Conservation (phyloP, 2,888 invertebrate species). For the Gymnocheta viridis region DNA sequence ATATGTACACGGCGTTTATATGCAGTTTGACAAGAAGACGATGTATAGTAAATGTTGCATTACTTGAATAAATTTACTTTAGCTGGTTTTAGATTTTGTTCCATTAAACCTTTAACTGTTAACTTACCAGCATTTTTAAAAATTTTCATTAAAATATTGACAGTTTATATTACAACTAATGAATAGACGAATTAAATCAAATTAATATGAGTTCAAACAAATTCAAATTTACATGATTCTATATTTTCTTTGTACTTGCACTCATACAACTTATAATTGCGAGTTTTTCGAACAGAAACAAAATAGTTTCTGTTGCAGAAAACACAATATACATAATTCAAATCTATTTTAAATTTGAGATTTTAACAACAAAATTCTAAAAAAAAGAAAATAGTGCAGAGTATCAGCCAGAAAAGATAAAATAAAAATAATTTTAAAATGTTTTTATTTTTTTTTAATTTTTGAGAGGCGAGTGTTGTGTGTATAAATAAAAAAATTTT, state of each 20-base stretch:
- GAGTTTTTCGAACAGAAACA: constrained; percentile 8
- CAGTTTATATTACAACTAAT: constrained; percentile 20
- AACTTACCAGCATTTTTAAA: neutral
- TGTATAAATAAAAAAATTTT: constrained; percentile 38
- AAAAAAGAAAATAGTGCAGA: constrained; percentile 56
- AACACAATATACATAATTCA: constrained; percentile 21
- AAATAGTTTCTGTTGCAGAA: constrained; percentile 29
- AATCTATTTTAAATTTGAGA: constrained; percentile 68
- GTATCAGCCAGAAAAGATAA: constrained; percentile 28
- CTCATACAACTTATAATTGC: neutral
- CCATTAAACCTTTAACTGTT: too few species aligned
- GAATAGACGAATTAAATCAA: constrained; percentile 31
- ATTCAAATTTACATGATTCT: constrained; percentile 12
- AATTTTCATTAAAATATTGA: neutral
- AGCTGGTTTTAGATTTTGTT: too few species aligned
- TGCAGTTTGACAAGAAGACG: too few species aligned
- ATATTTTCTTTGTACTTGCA: neutral
- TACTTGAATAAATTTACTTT: too few species aligned
- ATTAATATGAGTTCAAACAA: constrained; percentile 4
- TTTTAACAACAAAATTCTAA: constrained; percentile 42
- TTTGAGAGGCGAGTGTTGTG: constrained; percentile 13
- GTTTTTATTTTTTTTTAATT: constrained; percentile 13
- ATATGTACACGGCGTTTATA: too few species aligned
- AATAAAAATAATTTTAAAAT: constrained; percentile 32
- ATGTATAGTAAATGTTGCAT: too few species aligned